Conservation (phyloP, 2,888 invertebrate species). For the Nomada flava region DNA sequence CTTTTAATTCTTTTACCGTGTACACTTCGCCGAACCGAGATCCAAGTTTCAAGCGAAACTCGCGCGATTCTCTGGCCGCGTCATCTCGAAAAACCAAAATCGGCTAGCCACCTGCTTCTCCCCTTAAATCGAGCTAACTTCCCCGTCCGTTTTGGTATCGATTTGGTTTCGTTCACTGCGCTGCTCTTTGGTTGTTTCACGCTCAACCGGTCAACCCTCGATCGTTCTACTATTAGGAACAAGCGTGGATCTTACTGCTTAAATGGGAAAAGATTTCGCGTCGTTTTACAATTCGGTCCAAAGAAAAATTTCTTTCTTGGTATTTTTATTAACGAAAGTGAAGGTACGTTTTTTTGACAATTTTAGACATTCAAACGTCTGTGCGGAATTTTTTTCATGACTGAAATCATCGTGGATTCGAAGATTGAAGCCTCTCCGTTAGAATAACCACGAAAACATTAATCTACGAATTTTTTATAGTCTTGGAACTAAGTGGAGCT, state of each 20-base stretch:
- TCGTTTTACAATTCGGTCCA: not conserved
- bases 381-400: too few relatives aligned
- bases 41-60: constrained; percentile 49
- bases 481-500: constrained; percentile 47
- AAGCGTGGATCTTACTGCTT: not conserved
- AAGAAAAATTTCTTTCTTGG: too few relatives aligned
- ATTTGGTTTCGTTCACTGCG: constrained; percentile 72
- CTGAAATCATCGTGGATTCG: too few relatives aligned
- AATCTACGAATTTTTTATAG: constrained; percentile 34
- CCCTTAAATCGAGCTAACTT: constrained; percentile 33
- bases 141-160: constrained; percentile 65
- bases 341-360: too few relatives aligned
- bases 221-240: constrained; percentile 33
- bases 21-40: constrained; percentile 19
- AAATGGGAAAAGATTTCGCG: not conserved
- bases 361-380: too few relatives aligned
- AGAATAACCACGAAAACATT: not conserved
- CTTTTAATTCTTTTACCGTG: constrained; percentile 45
- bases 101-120: constrained; percentile 8
- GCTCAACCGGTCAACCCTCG: constrained; percentile 43
- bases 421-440: too few relatives aligned
- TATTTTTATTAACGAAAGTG: too few relatives aligned
- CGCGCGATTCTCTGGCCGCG: constrained; percentile 45
- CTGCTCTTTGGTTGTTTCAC: constrained; percentile 66
- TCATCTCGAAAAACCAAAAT: constrained; percentile 57